Base-by-base conservation (phyloP, 2,888 invertebrate species). In the Pelosia muscerda region DNA sequence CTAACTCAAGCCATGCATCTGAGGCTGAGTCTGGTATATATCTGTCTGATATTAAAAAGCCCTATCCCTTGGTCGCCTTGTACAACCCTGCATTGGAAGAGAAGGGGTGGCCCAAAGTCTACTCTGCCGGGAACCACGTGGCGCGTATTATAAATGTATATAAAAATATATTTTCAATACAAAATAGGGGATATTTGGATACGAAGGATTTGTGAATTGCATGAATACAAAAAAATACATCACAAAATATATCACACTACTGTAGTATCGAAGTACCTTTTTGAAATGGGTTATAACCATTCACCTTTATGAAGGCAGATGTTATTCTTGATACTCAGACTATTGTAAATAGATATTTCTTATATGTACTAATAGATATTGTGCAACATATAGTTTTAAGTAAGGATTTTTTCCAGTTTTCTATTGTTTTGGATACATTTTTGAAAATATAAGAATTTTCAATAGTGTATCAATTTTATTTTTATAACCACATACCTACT, bases 301-400 rank as follows among this genome's bases (percentile, higher is more conserved):
- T 81, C 81, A 79, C 87, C 86, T 90, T 87, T 87, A 87, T 72
- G 73, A 81, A 86, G 81, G 84, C 85, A 87, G 82, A 86, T 80
- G 77, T 77, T 93, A 94, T 93, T 94, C 93, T 94, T 94, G 94
- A 94, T 94, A 94, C 90, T 87, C 81, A 79, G 78, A 83, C 92
- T 93, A 87, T 92, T 94, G 92, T 93, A 92, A 85, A 93, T 92
- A 92, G 68, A 69, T 85, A 86, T 89, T 88, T 89, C 87, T 85
- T 85, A 81, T 75, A 84, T 85, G 85, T 65, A 62, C 38, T 57
- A 49, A 74, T 81, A 82, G 76, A 78, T 81, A 83, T 77, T 84
- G 81, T 84, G 82, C 81, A 83, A 83, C 63, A 74, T 74, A 72
- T 56, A 82, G 83, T 78, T 61, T 23, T 81, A 81, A 77, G 68